Conservation (phyloP, 1,140 invertebrate genomes). For the Palaemon carinicauda region DNA sequence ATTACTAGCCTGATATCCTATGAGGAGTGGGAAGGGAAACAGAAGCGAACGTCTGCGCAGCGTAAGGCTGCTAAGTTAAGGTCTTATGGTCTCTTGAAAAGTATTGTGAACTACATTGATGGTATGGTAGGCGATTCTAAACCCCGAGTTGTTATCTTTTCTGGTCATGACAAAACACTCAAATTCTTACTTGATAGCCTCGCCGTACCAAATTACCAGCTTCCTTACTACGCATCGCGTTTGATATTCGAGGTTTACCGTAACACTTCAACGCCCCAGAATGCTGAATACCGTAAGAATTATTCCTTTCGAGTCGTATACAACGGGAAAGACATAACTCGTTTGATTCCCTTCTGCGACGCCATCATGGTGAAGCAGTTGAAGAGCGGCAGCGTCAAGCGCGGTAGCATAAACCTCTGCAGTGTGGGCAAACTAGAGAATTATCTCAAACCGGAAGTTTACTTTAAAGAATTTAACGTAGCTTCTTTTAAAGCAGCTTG, state of each 20-base stretch:
- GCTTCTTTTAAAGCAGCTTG: constrained; percentile 49
- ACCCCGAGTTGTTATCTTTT: constrained; percentile 85
- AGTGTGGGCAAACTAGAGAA: constrained; percentile 32
- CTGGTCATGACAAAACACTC: constrained; percentile 89
- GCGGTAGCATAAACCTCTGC: constrained; percentile 49
- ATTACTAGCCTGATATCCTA: constrained; percentile 78
- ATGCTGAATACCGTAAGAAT: constrained; percentile 68
- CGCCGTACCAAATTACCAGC: constrained; percentile 73
- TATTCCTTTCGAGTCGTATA: constrained; percentile 84
- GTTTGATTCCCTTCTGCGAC: constrained; percentile 81
- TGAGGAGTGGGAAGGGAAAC: constrained; percentile 77
- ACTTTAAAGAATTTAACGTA: constrained; percentile 54
- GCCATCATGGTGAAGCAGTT: constrained; percentile 61
- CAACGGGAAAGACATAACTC: constrained; percentile 87
- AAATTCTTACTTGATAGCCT: constrained; percentile 82
- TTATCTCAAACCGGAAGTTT: constrained; percentile 44
- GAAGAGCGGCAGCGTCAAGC: constrained; percentile 39
- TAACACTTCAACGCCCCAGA: constrained; percentile 48
- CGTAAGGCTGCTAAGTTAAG: constrained; percentile 75
- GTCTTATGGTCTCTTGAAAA: constrained; percentile 79
- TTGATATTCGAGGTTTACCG: constrained; percentile 79
- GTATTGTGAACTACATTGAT: constrained; percentile 81
- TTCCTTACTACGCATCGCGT: constrained; percentile 82
- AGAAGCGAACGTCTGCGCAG: constrained; percentile 74
- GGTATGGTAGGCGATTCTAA: constrained; percentile 78